Evolutionary conservation across 1,140 invertebrate genomes (phyloP).

Genomic region (Cydia strobilella): DNA sequence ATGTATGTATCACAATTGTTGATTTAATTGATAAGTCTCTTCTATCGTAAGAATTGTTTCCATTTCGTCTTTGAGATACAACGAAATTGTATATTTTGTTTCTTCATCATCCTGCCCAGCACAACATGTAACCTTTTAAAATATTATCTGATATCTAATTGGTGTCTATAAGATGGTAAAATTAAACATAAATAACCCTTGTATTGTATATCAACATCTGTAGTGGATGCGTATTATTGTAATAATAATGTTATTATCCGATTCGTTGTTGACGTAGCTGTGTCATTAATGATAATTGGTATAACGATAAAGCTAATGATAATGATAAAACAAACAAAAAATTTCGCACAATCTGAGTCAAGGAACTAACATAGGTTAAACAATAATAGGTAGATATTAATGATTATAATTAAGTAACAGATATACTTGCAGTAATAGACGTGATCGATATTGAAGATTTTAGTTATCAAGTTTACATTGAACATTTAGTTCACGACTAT

Average conservation of each 20-base stretch:
- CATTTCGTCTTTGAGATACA: conserved; percentile 57
- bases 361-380: conserved; percentile 72
- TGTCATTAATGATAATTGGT: conserved; percentile 61
- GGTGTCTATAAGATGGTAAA: conserved; percentile 72
- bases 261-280: conserved; percentile 64
- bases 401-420: conserved; percentile 50
- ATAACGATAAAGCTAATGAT: conserved; percentile 59
- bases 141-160: conserved; percentile 62
- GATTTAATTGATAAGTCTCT: conserved; percentile 72
- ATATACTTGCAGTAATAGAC: conserved; percentile 41
- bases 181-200: conserved; percentile 54
- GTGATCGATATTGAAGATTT: conserved; percentile 52
- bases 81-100: conserved; percentile 58
- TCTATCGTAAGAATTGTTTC: conserved; percentile 56
- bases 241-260: conserved; percentile 40
- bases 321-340: conserved; percentile 66
- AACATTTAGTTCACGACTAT: neutral
- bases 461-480: neutral
- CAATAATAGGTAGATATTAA: conserved; percentile 62
- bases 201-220: conserved; percentile 54
- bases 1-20: conserved; percentile 73
- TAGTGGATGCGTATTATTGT: conserved; percentile 58
- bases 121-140: conserved; percentile 46
- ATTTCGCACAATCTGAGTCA: conserved; percentile 75
- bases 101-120: conserved; percentile 40